These are phyloP conservation scores for Orientallactaga bullata DNA, from an alignment of 2,113 vertebrate genomes.

Conservation along the genomic window DNA sequence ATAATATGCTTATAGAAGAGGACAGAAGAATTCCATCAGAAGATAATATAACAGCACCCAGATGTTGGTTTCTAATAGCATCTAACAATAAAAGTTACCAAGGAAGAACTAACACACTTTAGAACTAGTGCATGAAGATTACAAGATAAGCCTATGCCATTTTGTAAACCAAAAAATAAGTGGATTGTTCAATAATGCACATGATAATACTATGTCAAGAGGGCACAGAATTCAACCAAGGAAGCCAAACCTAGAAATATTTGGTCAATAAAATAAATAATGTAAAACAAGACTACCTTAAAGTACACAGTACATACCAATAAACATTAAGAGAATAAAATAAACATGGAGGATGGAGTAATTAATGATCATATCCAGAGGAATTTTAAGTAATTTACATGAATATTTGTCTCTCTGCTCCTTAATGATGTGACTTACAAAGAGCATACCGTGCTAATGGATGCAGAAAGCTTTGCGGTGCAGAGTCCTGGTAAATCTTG, in stretches of 20 bases:
- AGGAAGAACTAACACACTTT: background rate
- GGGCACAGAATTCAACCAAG: background rate
- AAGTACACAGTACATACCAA: background rate
- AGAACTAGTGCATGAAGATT: background rate
- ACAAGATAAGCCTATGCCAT: background rate
- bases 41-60: background rate
- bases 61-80: background rate
- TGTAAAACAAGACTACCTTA: background rate
- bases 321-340: background rate
- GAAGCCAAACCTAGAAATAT: background rate
- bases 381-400: background rate
- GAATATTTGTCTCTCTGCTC: background rate
- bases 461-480: background rate
- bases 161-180: background rate
- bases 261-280: background rate
- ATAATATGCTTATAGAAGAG: background rate
- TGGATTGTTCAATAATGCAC: background rate
- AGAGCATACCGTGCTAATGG: background rate
- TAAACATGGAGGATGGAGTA: background rate
- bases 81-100: background rate
- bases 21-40: background rate
- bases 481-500: background rate
- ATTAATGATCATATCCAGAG: background rate
- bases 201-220: background rate
- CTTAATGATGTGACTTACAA: background rate